Percentiles rank a stretch among this genome's conserved stretches.
Evolutionary conservation across 2,888 invertebrate genomes (phyloP).

Genomic region (Acanthopleura granulata): DNA sequence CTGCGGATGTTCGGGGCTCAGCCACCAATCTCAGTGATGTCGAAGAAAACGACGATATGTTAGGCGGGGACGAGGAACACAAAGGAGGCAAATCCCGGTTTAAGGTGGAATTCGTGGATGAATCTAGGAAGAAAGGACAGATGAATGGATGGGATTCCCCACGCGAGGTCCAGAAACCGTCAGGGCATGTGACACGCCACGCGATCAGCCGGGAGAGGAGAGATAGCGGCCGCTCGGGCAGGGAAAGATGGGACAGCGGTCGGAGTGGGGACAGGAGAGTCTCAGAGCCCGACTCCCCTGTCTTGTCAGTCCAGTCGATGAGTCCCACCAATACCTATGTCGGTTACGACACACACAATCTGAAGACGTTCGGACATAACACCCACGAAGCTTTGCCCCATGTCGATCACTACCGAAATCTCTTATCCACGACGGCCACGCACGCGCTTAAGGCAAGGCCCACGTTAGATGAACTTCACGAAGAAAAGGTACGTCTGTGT

Average conservation of each 20-base stretch:
- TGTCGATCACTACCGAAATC: conserved; percentile 82
- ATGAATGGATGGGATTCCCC: conserved; percentile 9
- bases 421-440: conserved; percentile 56
- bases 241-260: conserved; percentile 11
- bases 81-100: conserved; percentile 25
- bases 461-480: conserved; percentile 69
- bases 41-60: neutral
- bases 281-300: conserved; percentile 17
- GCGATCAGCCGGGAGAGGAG: conserved; percentile 9
- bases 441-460: conserved; percentile 57
- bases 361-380: conserved; percentile 68
- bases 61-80: neutral
- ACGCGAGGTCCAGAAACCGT: neutral
- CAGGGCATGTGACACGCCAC: neutral
- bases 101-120: conserved; percentile 27
- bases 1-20: neutral
- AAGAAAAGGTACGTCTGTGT: conserved; percentile 51
- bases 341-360: conserved; percentile 77
- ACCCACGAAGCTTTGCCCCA: conserved; percentile 85
- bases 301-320: conserved; percentile 9
- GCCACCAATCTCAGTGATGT: neutral
- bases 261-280: neutral
- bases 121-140: conserved; percentile 11
- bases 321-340: conserved; percentile 18
- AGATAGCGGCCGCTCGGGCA: neutral